phyloP scores from a whole-genome alignment of 1,140 invertebrate species.

The Charaxes varanes region DNA sequence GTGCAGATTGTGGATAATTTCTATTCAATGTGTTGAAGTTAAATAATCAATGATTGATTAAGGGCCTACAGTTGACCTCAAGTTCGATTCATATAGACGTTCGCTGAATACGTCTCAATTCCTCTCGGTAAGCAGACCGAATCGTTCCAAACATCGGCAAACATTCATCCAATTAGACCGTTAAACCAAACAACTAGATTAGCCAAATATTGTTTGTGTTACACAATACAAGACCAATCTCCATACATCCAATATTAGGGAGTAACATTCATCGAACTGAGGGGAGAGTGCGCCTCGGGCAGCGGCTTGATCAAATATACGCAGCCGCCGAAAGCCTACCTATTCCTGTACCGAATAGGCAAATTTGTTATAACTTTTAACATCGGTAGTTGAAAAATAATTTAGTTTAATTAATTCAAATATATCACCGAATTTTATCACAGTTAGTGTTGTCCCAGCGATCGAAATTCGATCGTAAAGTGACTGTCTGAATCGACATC shows the following conservation, averaged over 20 bases:
- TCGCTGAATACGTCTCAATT: constrained; percentile 16
- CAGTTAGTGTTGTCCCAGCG: no score
- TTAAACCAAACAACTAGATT: constrained; percentile 54
- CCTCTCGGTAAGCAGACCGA: constrained; percentile 28
- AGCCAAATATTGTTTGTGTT: constrained; percentile 56
- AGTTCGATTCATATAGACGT: constrained; percentile 16
- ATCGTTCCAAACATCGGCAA: constrained; percentile 37
- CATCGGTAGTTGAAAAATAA: no score
- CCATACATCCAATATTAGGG: constrained; percentile 57
- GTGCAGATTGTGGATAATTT: no score
- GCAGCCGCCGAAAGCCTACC: constrained; percentile 13
- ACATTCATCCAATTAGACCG: constrained; percentile 57
- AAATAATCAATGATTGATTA: constrained; percentile 14
- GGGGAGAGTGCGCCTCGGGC: constrained; percentile 34
- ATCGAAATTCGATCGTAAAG: no score
- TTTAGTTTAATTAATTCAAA: no score
- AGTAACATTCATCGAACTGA: constrained; percentile 40
- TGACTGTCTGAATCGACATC: no score
- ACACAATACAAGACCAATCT: constrained; percentile 55
- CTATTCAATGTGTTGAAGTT: constrained; percentile 2
- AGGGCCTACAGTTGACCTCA: constrained; percentile 2
- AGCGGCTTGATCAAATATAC: constrained; percentile 31
- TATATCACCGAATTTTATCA: no score
- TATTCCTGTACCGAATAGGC: constrained; percentile 14
- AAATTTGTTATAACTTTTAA: constrained; percentile 13